A percentile compares a stretch with the other conserved stretches of the same genome.
Evolutionary conservation across 2,888 invertebrate species (phyloP).

Genomic region (Erpobdella octoculata): DNA sequence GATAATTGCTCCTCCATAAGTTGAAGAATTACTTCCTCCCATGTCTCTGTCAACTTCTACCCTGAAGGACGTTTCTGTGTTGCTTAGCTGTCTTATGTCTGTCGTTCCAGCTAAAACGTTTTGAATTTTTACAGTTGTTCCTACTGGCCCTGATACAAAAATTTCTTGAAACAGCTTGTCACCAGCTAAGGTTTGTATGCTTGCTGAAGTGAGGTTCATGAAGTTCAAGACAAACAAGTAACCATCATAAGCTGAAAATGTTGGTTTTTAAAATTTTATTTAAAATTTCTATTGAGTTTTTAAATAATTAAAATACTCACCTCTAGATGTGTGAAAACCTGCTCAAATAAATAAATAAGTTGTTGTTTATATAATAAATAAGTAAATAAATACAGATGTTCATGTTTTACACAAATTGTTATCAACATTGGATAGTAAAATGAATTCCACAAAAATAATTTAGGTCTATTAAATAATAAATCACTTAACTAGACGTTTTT

Average conservation of each 20-base stretch:
- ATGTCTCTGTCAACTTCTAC: background rate
- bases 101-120: background rate
- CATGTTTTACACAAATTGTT: too few species aligned
- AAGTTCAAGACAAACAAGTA: constrained; percentile 20
- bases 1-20: background rate
- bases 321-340: too few species aligned
- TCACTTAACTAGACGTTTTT: too few species aligned
- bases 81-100: background rate
- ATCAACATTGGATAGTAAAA: too few species aligned
- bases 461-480: too few species aligned
- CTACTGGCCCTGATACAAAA: constrained; percentile 9
- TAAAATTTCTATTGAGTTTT: too few species aligned
- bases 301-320: too few species aligned
- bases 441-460: too few species aligned
- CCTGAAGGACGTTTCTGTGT: constrained; percentile 3
- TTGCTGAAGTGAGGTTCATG: constrained; percentile 15
- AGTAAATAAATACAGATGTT: too few species aligned
- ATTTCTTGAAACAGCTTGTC: constrained; percentile 21
- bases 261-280: too few species aligned
- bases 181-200: background rate
- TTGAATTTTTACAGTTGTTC: background rate
- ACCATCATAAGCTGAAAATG: constrained; percentile 12
- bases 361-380: too few species aligned
- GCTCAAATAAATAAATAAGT: too few species aligned
- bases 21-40: background rate